Percentiles rank a stretch among this genome's conserved stretches.
phyloP scores from a whole-genome alignment of 2,797 vertebrate genomes.

The Enteromius trimaculatus region DNA sequence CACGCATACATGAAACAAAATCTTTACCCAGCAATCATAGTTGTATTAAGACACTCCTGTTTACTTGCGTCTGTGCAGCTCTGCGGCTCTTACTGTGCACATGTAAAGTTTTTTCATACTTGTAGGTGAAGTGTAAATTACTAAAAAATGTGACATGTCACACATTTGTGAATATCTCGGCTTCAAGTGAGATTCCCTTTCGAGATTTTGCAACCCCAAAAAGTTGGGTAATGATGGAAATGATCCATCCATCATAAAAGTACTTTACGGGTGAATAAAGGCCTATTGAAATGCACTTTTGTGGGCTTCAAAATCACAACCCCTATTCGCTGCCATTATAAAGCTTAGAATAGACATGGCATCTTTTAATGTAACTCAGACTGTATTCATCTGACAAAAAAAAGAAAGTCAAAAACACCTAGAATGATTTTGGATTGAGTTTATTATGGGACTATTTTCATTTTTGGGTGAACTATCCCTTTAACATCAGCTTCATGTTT shows the following conservation, averaged over 20 bases:
- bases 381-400: not conserved
- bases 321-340: not conserved
- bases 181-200: too few relatives aligned
- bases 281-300: too few relatives aligned
- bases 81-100: not conserved
- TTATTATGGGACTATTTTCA: not conserved
- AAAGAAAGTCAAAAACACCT: not conserved
- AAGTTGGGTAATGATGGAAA: not conserved
- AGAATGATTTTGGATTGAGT: not conserved
- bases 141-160: not conserved
- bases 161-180: not conserved
- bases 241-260: not conserved
- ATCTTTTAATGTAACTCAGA: not conserved
- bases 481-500: not conserved
- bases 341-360: not conserved
- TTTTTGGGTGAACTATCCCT: not conserved
- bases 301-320: not conserved
- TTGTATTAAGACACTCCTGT: not conserved
- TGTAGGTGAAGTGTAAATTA: not conserved
- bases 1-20: conserved; percentile 11
- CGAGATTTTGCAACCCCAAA: not conserved
- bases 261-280: not conserved
- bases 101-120: not conserved
- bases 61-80: not conserved
- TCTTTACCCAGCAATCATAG: not conserved